Conservation (phyloP, 2,113 vertebrate genomes). For the Spheniscus mendiculus region DNA sequence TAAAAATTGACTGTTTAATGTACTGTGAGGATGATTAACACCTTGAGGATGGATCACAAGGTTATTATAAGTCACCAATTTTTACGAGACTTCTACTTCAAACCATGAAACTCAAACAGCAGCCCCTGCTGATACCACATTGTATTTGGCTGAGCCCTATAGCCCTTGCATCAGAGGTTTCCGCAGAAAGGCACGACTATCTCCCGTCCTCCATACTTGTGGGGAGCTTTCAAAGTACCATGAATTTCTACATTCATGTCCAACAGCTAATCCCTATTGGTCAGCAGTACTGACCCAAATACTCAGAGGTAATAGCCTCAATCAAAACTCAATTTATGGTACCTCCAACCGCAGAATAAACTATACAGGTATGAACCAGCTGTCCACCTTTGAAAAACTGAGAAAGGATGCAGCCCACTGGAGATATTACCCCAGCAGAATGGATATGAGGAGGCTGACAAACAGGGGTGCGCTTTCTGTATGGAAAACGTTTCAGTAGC, state of each 20-base stretch:
- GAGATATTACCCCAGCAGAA: not conserved
- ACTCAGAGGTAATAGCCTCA: not conserved
- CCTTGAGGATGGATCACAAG: constrained; percentile 10
- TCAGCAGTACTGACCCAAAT: not conserved
- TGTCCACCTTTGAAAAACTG: not conserved
- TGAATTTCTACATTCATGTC: not conserved
- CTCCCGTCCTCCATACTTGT: not conserved
- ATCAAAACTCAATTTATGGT: not conserved
- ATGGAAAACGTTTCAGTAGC: not conserved
- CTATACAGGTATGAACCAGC: not conserved
- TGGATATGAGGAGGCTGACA: not conserved
- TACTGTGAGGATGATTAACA: constrained; percentile 41
- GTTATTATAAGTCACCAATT: not conserved
- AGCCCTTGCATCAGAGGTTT: not conserved
- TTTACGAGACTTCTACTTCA: not conserved
- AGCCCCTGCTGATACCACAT: not conserved
- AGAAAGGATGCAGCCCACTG: not conserved
- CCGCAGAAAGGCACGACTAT: not conserved
- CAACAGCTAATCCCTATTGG: not conserved
- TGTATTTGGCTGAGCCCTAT: not conserved
- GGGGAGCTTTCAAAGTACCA: not conserved
- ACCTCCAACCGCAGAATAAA: not conserved
- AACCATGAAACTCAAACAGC: not conserved
- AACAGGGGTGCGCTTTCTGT: accelerated
- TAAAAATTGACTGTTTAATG: constrained; percentile 50